phyloP scores from a whole-genome alignment of 2,113 vertebrate species.

The Laterallus jamaicensis region DNA sequence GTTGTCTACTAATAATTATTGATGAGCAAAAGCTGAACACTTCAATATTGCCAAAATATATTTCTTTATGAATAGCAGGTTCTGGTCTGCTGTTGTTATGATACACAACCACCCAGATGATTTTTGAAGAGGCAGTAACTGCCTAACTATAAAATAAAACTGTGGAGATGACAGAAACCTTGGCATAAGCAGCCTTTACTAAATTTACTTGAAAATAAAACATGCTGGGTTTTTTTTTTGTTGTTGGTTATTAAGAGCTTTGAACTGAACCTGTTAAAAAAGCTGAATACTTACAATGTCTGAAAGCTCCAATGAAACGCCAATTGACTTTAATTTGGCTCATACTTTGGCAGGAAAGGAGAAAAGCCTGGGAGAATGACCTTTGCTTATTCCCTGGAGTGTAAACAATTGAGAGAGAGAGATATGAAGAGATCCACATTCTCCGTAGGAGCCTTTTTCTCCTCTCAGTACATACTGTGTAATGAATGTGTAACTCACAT shows the following conservation, averaged over 20 bases:
- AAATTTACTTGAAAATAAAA: not conserved
- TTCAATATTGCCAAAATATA: not conserved
- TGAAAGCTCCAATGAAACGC: conserved; percentile 28
- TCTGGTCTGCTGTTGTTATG: not conserved
- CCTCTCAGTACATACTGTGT: not conserved
- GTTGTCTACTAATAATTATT: not conserved
- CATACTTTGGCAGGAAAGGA: conserved; percentile 36
- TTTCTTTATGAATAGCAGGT: not conserved
- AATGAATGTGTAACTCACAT: not conserved
- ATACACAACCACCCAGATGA: not conserved
- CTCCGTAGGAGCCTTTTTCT: not conserved
- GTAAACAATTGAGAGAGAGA: conserved; percentile 43
- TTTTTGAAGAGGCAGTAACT: not conserved
- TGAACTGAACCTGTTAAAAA: conserved; percentile 23
- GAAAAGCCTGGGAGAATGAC: conserved; percentile 45
- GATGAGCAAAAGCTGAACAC: not conserved
- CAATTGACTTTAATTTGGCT: conserved; percentile 58
- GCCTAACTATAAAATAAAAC: not conserved
- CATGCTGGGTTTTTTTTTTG: not conserved
- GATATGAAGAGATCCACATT: not conserved
- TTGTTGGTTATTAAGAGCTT: not conserved
- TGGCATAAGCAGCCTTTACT: not conserved
- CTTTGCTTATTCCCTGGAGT: conserved; percentile 48
- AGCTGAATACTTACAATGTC: not conserved
- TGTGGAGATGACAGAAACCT: not conserved